Percentiles rank a stretch among this genome's conserved stretches.
Conservation (phyloP, 2,113 vertebrate genomes). For the Stegostoma tigrinum region DNA sequence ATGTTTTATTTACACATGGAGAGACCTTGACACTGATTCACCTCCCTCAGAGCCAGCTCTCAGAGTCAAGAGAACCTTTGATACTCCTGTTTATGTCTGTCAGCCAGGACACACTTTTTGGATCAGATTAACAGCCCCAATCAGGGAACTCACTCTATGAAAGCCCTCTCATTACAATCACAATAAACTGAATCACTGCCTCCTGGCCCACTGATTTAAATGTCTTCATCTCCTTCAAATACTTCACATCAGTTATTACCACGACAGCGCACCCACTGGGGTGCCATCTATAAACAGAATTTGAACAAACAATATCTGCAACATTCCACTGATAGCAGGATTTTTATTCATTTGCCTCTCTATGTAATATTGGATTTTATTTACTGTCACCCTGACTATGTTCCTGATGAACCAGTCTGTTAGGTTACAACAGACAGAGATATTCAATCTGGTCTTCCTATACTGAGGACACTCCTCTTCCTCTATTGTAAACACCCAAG, state of each 20-base stretch:
- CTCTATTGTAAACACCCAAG: too few species aligned
- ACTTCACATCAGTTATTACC: neutral
- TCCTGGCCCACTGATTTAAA: neutral
- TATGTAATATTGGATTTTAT: neutral
- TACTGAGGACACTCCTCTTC: too few species aligned
- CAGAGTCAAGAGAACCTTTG: too few species aligned
- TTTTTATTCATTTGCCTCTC: neutral
- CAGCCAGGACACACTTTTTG: too few species aligned
- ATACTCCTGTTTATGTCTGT: too few species aligned
- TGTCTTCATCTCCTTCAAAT: neutral
- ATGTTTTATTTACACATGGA: too few species aligned
- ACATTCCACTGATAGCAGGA: neutral
- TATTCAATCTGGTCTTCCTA: too few species aligned
- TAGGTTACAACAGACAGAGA: neutral
- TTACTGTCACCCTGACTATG: neutral
- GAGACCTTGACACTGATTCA: too few species aligned
- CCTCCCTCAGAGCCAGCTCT: too few species aligned
- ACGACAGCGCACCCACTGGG: neutral
- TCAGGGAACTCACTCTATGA: too few species aligned
- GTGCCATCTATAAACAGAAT: neutral
- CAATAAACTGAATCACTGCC: neutral
- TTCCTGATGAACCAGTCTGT: neutral
- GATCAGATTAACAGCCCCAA: too few species aligned
- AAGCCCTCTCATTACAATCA: too few species aligned
- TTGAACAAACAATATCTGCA: neutral